Evolutionary conservation across 2,797 vertebrate genomes (phyloP).

Genomic region (Tragopan temminckii): DNA sequence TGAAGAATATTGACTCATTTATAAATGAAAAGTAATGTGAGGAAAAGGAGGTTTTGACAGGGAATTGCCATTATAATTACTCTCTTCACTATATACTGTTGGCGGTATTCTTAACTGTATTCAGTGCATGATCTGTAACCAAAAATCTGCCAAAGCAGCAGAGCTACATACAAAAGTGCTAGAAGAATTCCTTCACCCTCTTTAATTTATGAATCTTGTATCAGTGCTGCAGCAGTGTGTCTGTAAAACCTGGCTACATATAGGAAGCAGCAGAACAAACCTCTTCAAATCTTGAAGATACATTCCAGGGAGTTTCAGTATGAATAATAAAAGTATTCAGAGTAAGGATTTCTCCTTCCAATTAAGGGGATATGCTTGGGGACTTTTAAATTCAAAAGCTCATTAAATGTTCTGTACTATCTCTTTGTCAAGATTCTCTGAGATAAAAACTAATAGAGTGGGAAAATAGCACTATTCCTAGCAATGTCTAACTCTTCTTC

Average conservation of each 20-base stretch:
- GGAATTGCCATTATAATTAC: not conserved
- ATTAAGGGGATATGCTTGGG: conserved; percentile 7
- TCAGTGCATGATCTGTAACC: not conserved
- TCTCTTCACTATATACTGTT: not conserved
- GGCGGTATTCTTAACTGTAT: not conserved
- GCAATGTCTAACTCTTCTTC: not conserved
- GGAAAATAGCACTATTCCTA: not conserved
- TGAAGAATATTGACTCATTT: not conserved
- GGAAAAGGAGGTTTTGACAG: not conserved
- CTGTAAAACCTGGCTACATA: not conserved
- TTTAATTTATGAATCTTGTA: not conserved
- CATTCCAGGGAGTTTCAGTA: not conserved
- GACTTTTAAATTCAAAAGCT: conserved; percentile 41
- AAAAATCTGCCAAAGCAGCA: not conserved
- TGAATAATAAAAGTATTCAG: conserved; percentile 24
- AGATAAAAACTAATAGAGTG: not conserved
- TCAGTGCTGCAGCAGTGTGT: not conserved
- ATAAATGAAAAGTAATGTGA: not conserved
- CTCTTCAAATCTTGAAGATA: not conserved
- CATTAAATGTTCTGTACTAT: conserved; percentile 30
- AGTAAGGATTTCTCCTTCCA: conserved; percentile 27
- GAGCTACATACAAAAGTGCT: accelerated
- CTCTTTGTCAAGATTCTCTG: not conserved
- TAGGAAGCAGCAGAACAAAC: not conserved
- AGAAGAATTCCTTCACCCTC: not conserved